These are phyloP conservation scores for Bellardia pandia DNA, from an alignment of 2,888 invertebrate species.

Conservation along the genomic window DNA sequence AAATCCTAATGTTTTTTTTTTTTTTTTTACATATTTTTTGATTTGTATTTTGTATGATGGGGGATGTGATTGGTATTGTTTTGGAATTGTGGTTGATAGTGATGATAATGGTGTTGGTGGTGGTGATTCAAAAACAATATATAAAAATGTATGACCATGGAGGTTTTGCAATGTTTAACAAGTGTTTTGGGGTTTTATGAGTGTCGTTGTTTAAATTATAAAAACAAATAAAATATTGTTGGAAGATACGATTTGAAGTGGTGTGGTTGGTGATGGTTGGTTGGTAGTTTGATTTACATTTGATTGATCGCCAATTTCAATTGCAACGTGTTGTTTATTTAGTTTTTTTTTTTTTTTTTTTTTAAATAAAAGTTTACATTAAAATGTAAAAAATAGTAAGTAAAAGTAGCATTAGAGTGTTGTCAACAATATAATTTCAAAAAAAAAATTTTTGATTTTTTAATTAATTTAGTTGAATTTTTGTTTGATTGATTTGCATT, in stretches of 20 bases:
- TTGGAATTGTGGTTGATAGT: constrained; percentile 62
- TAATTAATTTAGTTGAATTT: constrained; percentile 50
- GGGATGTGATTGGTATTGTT: constrained; percentile 62
- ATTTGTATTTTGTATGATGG: constrained; percentile 69
- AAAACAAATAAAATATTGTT: constrained; percentile 55
- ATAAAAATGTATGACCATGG: constrained; percentile 44
- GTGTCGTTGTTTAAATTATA: constrained; percentile 47
- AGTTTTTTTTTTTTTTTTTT: constrained; percentile 49
- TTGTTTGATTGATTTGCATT: constrained; percentile 30
- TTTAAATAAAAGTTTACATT: constrained; percentile 69
- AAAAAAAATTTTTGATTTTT: constrained; percentile 47
- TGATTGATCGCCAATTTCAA: constrained; percentile 74
- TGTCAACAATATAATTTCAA: constrained; percentile 56
- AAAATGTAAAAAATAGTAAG: constrained; percentile 78
- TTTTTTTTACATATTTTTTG: constrained; percentile 74
- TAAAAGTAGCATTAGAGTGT: constrained; percentile 82
- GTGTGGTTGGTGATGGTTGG: constrained; percentile 75
- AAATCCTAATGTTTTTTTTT: constrained; percentile 92
- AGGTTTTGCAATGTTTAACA: constrained; percentile 44
- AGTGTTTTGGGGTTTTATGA: constrained; percentile 40
- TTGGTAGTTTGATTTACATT: constrained; percentile 76
- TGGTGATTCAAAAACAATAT: constrained; percentile 68
- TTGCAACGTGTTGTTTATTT: constrained; percentile 63
- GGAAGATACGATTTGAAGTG: constrained; percentile 72
- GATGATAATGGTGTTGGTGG: constrained; percentile 43